A percentile compares a stretch with the other conserved stretches of the same genome.
These are phyloP conservation scores for Drosophila pruinosa DNA, from an alignment of 1,140 invertebrate genomes.

Conservation along the genomic window DNA sequence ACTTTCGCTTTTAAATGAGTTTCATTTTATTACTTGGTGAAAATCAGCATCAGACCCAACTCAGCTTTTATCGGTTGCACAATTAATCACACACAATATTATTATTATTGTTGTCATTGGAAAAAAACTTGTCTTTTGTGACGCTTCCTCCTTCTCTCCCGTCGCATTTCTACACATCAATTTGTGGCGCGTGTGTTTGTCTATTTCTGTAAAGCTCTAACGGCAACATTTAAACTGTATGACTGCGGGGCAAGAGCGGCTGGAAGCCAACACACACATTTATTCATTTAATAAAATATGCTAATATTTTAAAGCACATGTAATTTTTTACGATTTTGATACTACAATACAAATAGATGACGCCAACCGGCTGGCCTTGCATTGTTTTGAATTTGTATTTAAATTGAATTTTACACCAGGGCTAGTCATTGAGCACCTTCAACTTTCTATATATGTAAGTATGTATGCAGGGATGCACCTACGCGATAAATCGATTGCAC, in stretches of 20 bases:
- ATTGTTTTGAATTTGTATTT: conserved; percentile 16
- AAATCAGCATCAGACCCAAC: conserved; percentile 28
- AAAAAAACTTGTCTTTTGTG: conserved; percentile 21
- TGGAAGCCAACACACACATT: conserved; percentile 32
- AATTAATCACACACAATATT: conserved; percentile 64
- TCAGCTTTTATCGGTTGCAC: conserved; percentile 45
- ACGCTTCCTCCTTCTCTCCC: background rate
- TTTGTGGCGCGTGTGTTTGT: conserved; percentile 51
- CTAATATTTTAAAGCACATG: conserved; percentile 38
- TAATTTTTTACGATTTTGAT: conserved; percentile 31
- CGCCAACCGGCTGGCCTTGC: conserved; percentile 18
- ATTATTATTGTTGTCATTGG: conserved; percentile 38
- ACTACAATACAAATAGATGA: conserved; percentile 8
- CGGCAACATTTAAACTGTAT: conserved; percentile 49
- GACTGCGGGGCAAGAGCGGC: conserved; percentile 21
- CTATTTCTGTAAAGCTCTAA: conserved; percentile 42
- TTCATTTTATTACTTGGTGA: conserved; percentile 29
- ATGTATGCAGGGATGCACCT: too few relatives aligned
- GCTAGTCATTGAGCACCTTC: background rate
- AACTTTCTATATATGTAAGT: too few relatives aligned
- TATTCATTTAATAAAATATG: conserved; percentile 66
- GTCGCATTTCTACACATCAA: conserved; percentile 6
- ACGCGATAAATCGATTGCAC: background rate
- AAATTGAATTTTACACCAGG: background rate
- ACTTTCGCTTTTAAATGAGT: conserved; percentile 54